Evolutionary conservation across 2,888 invertebrate genomes (phyloP), one percentile per base, ranked within the genome.

Genomic region (Dicranocentrus wangi): DNA sequence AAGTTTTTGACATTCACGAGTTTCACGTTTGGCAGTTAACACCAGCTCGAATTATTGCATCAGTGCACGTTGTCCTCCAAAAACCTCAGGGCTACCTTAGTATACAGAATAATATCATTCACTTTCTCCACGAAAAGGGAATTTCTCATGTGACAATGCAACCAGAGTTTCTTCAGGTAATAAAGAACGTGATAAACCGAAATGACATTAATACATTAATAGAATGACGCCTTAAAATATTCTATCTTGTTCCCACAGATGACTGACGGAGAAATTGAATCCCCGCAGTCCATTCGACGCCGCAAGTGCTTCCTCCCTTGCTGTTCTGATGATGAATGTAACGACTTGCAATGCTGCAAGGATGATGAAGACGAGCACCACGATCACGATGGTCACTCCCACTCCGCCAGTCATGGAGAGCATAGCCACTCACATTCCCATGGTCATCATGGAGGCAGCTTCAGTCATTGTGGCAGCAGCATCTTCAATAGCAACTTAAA

Each of bases 1-100:
- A 92, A 81, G 92, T 94, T 75, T 89, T 92, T 0, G 93, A 92
- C 87, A 93, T 96, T 21, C 96, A 96, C 87, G 96, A 96, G 89
- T 91, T 96, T 53, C 96, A 96, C 88, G 93, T 96, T 23, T 96
- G 96, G 96, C 94, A 95, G 87, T 89, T 96, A 82, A 94, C 94
- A 2, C 92, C 93, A 0, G 92, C 92, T 86, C 93, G 93, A 88
- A 92, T 94, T 43, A 93, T 96, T 65, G 94, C 95, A 23, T 96
- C 96, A 0, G 94, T 93, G 1, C 96, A 96, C 87, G 92, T 96
- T 8, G 93, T 93, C 86, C 93, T 94, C 87, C 89, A 91, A 84
- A 92, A 92, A 88, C 92, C 93, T 25, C 90, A 90, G 88, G 91
- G 91, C 87, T 87, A 87, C 71, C 61, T 85, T 8, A 73, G 72